Evolutionary conservation across 92 coral and sea anemone species (phyloP).

Genomic region (Epizoanthus scotinus): DNA sequence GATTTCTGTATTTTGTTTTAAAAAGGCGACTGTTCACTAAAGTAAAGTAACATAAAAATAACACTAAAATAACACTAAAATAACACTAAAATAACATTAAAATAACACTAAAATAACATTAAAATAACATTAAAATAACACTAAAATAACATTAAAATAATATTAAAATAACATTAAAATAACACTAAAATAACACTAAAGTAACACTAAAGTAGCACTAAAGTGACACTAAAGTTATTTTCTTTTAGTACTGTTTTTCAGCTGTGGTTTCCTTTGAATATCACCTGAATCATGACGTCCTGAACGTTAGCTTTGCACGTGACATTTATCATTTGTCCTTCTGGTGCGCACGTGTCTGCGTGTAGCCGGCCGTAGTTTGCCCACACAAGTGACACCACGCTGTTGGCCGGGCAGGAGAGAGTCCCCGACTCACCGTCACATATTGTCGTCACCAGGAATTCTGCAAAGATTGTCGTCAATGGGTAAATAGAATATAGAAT

Average conservation of each 20-base stretch:
- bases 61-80: no score
- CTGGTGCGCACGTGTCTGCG: slow-evolving; percentile 53
- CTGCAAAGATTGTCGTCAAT: slow-evolving; percentile 10
- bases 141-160: no score
- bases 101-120: no score
- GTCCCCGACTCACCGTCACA: slow-evolving; percentile 54
- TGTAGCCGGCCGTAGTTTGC: slow-evolving; percentile 60
- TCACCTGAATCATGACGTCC: slow-evolving; percentile 29
- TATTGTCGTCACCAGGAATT: slow-evolving; percentile 52
- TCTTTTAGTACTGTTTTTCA: not conserved
- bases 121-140: no score
- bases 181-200: no score
- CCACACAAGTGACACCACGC: slow-evolving; percentile 53
- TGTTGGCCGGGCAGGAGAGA: slow-evolving; percentile 38
- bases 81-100: no score
- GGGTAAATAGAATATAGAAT: no score
- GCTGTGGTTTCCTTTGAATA: not conserved
- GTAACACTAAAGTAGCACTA: no score
- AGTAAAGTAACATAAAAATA: no score
- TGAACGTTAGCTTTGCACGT: slow-evolving; percentile 51
- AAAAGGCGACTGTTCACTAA: no score
- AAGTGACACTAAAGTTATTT: not conserved
- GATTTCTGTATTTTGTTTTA: no score
- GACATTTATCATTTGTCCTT: slow-evolving; percentile 45
- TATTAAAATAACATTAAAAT: no score